phyloP scores from a whole-genome alignment of 1,140 invertebrate species.

The Drosophila gunungcola region DNA sequence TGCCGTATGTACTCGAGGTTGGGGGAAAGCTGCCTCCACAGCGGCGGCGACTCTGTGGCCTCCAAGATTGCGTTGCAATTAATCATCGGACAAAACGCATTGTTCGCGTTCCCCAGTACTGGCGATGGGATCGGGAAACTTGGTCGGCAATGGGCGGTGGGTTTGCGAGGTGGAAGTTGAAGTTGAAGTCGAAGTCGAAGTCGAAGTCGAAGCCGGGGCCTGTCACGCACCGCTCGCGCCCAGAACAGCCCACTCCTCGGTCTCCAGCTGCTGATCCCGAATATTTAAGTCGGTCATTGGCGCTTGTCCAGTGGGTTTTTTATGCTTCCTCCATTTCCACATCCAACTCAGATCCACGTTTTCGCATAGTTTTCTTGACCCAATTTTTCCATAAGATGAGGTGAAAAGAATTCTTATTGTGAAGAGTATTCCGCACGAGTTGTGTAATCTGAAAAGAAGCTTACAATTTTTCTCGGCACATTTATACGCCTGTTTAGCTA shows the following conservation, averaged over 20 bases:
- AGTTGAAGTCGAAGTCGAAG: background rate
- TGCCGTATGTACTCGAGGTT: constrained; percentile 36
- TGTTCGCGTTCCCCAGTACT: constrained; percentile 54
- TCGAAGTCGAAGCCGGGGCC: background rate
- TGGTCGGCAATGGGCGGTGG: background rate
- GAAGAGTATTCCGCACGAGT: constrained; percentile 18
- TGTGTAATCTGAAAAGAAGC: constrained; percentile 18
- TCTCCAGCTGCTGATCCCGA: constrained; percentile 33
- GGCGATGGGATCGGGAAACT: constrained; percentile 13
- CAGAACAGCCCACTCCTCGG: constrained; percentile 33
- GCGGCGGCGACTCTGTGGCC: constrained; percentile 62
- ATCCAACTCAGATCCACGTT: constrained; percentile 9
- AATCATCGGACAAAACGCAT: constrained; percentile 81
- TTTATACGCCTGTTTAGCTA: background rate
- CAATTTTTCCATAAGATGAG: constrained; percentile 39
- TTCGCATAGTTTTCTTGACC: constrained; percentile 57
- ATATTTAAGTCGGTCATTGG: constrained; percentile 72
- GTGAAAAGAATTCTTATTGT: constrained; percentile 15
- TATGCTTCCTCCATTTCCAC: constrained; percentile 18
- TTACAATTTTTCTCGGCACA: background rate
- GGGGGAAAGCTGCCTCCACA: constrained; percentile 64
- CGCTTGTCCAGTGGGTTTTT: constrained; percentile 42
- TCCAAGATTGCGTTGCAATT: constrained; percentile 80
- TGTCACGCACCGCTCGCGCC: constrained; percentile 29
- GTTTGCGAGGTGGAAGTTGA: background rate